Conservation (phyloP, 1,140 invertebrate genomes). For the Pogonus chalceus region DNA sequence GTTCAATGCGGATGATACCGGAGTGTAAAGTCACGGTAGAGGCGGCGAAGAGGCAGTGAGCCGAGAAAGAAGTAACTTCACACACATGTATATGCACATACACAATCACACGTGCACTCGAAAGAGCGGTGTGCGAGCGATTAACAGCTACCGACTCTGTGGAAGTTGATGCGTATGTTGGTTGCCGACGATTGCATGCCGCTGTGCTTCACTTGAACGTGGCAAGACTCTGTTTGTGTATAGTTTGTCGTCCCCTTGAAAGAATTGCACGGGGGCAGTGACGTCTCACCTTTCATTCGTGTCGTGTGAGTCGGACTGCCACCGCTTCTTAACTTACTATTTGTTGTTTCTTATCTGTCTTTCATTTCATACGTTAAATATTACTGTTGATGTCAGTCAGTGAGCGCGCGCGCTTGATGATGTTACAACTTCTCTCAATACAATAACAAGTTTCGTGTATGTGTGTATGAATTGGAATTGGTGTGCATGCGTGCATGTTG, state of each 20-base stretch:
- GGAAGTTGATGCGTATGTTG: neutral
- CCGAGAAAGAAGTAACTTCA: too few species aligned
- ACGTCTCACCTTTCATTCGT: slow-evolving; percentile 14
- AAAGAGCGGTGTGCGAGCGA: slow-evolving; percentile 4
- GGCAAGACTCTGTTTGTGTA: slow-evolving; percentile 15
- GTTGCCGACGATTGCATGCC: slow-evolving; percentile 25
- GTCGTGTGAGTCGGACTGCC: neutral
- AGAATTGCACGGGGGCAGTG: slow-evolving; percentile 10
- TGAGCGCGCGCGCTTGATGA: neutral
- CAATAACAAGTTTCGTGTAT: neutral
- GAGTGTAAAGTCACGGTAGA: slow-evolving; percentile 25
- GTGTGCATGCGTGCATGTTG: slow-evolving; percentile 7
- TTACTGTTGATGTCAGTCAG: neutral
- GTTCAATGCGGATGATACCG: slow-evolving; percentile 24
- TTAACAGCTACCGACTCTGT: slow-evolving; percentile 25
- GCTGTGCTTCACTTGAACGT: slow-evolving; percentile 26
- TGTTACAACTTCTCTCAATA: too few species aligned
- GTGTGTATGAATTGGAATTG: slow-evolving; percentile 1
- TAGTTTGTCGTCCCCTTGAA: slow-evolving; percentile 14
- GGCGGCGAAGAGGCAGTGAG: slow-evolving; percentile 14
- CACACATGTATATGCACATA: too few species aligned
- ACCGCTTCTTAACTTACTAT: neutral
- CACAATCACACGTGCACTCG: neutral
- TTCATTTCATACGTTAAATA: slow-evolving; percentile 7
- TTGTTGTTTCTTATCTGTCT: slow-evolving; percentile 1